Evolutionary conservation across 37 sponge, comb jelly and placozoan genomes (phyloP), one percentile per base, ranked within the genome.

Genomic region (Tethya wilhelma): DNA sequence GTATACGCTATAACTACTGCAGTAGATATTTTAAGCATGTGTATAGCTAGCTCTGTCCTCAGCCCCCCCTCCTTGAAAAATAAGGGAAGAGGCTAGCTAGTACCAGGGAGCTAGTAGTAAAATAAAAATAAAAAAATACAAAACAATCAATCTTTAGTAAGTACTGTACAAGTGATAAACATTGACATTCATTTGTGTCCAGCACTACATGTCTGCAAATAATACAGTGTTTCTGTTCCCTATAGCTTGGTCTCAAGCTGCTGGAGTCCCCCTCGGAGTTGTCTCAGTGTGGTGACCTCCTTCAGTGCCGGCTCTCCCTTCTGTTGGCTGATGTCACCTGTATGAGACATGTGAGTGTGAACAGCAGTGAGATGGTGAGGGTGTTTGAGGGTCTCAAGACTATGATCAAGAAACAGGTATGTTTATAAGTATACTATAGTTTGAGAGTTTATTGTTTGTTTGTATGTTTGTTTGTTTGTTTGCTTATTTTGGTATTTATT

Each of bases 281-380:
- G 17, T 70, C 85, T 0, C 71, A 60, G 30, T 43, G 31, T 14
- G 69, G 38, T 2, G 0, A 25, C 1, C 68, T 85, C 1, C 63
- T 85, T 23, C 58, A 20, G 0, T 59, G 37, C 39, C 38, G 29
- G 53, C 44, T 40, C 14, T 71, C 85, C 5, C 70, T 85, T 19
- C 78, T 85, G n/a, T 63, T 85, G 2, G 60, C 79, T 37, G 85
- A 85, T 30, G 74, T 40, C 76, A 75, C 41, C 32, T 75, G 67
- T 58, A 8, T 82, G 26, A 2, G 25, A 20, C 23, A n/a, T 9
- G 38, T 32, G 49, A 44, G 0, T 22, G 38, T 22, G 53, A 30
- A 8, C n/a, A n/a, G n/a, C n/a, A n/a, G n/a, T n/a, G 76, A 84
- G 44, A 75, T 84, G 68, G 58, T 56, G 0, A 4, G 33, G 11